Evolutionary conservation across 1,140 invertebrate species (phyloP).

Genomic region (Pseudomyrmex sp.): DNA sequence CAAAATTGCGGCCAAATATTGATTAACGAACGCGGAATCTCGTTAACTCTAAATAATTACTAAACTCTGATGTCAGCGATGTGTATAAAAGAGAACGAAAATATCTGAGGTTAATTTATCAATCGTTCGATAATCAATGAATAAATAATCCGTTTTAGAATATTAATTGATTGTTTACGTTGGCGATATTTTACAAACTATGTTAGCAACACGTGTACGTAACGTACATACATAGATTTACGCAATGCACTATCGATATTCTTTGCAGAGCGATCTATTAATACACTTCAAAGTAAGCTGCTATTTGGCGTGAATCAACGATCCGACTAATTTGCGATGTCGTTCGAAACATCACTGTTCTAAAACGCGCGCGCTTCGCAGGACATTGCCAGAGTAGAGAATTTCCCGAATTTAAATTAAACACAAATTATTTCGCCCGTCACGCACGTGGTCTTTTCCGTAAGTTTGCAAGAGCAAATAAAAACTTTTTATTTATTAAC

Average conservation of each 20-base stretch:
- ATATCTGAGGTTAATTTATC: conserved; percentile 8
- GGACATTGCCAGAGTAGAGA: not conserved
- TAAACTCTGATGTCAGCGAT: not conserved
- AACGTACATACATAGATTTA: not conserved
- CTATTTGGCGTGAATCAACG: conserved; percentile 48
- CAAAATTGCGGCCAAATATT: not conserved
- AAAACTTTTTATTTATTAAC: no score
- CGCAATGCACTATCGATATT: conserved; percentile 17
- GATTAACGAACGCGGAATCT: not conserved
- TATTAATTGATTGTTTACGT: conserved; percentile 12
- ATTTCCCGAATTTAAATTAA: no score
- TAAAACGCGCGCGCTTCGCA: not conserved
- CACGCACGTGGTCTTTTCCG: not conserved
- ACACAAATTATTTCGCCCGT: not conserved
- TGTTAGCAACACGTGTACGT: conserved; percentile 2
- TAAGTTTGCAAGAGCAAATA: no score
- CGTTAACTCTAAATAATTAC: no score
- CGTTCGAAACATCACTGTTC: conserved; percentile 33
- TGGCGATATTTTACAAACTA: not conserved
- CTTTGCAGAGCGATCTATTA: conserved; percentile 36
- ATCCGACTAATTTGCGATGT: conserved; percentile 51
- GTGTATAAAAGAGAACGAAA: not conserved
- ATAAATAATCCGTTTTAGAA: not conserved
- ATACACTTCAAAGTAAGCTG: conserved; percentile 42
- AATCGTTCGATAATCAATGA: not conserved